Evolutionary conservation across 1,140 invertebrate species (phyloP).

Genomic region (Cyphomyrmex costatus): DNA sequence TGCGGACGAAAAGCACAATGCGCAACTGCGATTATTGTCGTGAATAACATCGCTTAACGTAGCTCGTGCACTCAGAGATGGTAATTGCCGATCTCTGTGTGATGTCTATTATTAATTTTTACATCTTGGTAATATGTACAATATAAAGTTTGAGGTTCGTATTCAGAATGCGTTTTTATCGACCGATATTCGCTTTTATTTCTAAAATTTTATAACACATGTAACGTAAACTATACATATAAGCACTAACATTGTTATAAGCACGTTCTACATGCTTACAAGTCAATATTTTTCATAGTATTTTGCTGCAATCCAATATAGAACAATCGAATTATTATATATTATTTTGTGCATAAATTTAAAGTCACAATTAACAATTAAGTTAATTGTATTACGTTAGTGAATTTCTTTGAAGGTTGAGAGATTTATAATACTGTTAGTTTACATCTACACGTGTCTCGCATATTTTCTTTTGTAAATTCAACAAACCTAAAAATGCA

Average conservation of each 20-base stretch:
- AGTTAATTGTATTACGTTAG: not conserved
- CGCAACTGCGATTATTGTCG: slow-evolving; percentile 42
- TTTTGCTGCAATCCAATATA: not conserved
- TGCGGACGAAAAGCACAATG: slow-evolving; percentile 36
- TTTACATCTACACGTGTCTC: not conserved
- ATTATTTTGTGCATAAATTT: not conserved
- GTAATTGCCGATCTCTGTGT: not conserved
- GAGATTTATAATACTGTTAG: not conserved
- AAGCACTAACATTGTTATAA: too few species aligned
- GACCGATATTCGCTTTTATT: too few species aligned
- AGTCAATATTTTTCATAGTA: not conserved
- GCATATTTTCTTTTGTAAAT: not conserved
- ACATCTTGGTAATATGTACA: not conserved
- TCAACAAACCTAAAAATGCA: not conserved
- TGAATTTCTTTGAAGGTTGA: not conserved
- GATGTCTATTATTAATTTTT: slow-evolving; percentile 20
- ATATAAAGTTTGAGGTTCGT: too few species aligned
- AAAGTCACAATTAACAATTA: not conserved
- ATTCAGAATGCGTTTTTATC: too few species aligned
- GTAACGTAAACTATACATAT: too few species aligned
- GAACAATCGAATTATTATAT: not conserved
- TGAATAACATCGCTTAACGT: not conserved
- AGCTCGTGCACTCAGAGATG: not conserved
- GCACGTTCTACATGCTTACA: too few species aligned
- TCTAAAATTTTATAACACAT: too few species aligned